A percentile compares a stretch with the other conserved stretches of the same genome.
Conservation (phyloP, 2,113 vertebrate species). For the Symphodus melops region DNA sequence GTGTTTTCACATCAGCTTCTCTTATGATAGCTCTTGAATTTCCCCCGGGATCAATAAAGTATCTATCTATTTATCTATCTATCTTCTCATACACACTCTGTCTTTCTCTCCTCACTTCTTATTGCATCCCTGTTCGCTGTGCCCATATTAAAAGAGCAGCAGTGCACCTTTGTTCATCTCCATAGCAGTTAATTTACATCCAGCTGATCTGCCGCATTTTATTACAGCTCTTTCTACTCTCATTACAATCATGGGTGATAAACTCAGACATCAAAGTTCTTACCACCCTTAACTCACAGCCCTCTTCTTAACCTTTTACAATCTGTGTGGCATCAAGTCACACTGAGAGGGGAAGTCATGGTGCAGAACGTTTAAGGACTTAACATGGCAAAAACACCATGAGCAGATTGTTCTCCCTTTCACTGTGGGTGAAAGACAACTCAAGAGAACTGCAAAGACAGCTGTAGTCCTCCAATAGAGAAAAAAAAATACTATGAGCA, state of each 20-base stretch:
- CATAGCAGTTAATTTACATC: constrained; percentile 26
- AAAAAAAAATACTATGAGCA: not conserved
- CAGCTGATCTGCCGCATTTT: constrained; percentile 40
- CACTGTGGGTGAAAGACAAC: constrained; percentile 25
- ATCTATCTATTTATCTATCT: too few species aligned
- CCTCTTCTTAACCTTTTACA: constrained; percentile 20
- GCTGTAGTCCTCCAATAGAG: constrained; percentile 6
- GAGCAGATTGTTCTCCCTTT: constrained; percentile 41
- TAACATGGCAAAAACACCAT: constrained; percentile 1
- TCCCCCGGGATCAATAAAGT: too few species aligned
- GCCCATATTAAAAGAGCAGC: constrained; percentile 4
- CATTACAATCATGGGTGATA: constrained; percentile 36
- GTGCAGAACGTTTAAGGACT: constrained; percentile 38
- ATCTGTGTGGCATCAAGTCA: constrained; percentile 33
- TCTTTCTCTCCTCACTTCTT: not conserved
- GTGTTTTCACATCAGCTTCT: constrained; percentile 19
- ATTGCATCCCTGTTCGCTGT: not conserved
- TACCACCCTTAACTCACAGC: constrained; percentile 3
- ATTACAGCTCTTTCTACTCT: constrained; percentile 12
- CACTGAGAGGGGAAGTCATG: constrained; percentile 31
- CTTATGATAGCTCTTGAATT: constrained; percentile 3
- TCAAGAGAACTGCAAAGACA: constrained; percentile 3
- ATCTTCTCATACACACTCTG: too few species aligned
- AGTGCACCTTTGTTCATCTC: not conserved
- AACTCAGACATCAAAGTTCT: constrained; percentile 34